Percentiles rank a stretch among this genome's conserved stretches.
Conservation (phyloP, 2,113 vertebrate genomes). For the Halichoeres trimaculatus region DNA sequence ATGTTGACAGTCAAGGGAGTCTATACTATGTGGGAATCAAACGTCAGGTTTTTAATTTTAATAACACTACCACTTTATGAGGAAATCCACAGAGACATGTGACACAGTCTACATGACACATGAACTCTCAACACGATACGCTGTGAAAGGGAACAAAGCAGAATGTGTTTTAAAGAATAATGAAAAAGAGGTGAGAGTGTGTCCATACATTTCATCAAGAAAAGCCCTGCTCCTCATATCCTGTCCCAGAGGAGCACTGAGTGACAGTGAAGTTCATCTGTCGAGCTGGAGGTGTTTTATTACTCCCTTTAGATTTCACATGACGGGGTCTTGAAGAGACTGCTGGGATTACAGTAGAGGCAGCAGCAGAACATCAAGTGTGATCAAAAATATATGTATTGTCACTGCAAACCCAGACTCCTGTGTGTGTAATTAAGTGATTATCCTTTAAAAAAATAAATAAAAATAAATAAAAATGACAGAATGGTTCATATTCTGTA, state of each 20-base stretch:
- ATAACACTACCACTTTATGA: background rate
- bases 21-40: too few species aligned
- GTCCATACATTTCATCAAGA: slow-evolving; percentile 20
- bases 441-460: slow-evolving; percentile 15
- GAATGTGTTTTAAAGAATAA: background rate
- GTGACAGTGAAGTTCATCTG: slow-evolving; percentile 29
- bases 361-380: slow-evolving; percentile 47
- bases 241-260: slow-evolving; percentile 33
- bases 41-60: too few species aligned
- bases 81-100: background rate
- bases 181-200: background rate
- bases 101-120: background rate
- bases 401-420: slow-evolving; percentile 14
- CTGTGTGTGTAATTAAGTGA: slow-evolving; percentile 5
- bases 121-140: background rate
- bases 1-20: too few species aligned
- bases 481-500: too few species aligned
- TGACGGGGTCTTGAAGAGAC: slow-evolving; percentile 34
- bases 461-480: background rate
- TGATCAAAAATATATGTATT: slow-evolving; percentile 38
- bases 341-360: slow-evolving; percentile 43
- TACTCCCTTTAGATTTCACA: slow-evolving; percentile 33
- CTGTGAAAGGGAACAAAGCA: slow-evolving; percentile 6
- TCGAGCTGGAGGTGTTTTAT: slow-evolving; percentile 21
- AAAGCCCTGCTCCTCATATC: slow-evolving; percentile 1